These are phyloP conservation scores for Nasonovia ribisnigri DNA, from an alignment of 2,888 invertebrate genomes.

Conservation along the genomic window DNA sequence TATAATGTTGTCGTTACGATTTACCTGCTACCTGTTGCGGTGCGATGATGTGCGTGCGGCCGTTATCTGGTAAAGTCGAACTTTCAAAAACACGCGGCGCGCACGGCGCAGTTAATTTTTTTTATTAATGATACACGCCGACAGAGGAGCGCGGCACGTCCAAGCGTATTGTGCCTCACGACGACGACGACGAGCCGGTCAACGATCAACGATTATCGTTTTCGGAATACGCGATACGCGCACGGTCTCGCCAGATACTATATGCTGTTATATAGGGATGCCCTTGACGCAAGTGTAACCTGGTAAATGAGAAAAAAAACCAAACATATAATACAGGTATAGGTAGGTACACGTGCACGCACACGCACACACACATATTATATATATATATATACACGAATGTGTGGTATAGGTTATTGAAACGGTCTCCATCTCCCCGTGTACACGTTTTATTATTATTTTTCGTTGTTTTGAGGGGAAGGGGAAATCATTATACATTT, in stretches of 20 bases:
- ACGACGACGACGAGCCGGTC: conserved; percentile 43
- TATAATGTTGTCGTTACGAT: not conserved
- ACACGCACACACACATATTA: not conserved
- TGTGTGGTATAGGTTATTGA: not conserved
- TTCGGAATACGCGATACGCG: conserved; percentile 17
- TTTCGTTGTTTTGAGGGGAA: not conserved
- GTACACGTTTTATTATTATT: not conserved
- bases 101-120: not conserved
- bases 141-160: not conserved
- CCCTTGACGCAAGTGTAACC: conserved; percentile 48
- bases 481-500: conserved; percentile 37
- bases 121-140: not conserved
- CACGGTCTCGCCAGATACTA: not conserved
- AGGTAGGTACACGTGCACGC: not conserved
- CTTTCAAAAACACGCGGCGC: conserved; percentile 6
- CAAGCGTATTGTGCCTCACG: not conserved
- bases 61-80: conserved; percentile 7
- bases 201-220: conserved; percentile 51
- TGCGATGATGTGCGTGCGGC: not conserved
- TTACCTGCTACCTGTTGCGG: conserved; percentile 28
- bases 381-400: not conserved
- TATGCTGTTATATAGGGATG: conserved; percentile 48
- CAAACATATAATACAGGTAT: conserved; percentile 6
- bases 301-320: conserved; percentile 15
- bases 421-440: not conserved